Evolutionary conservation across 2,888 invertebrate species (phyloP), one percentile per base, ranked within the genome.

Genomic region (Caenorhabditis macrosperma): DNA sequence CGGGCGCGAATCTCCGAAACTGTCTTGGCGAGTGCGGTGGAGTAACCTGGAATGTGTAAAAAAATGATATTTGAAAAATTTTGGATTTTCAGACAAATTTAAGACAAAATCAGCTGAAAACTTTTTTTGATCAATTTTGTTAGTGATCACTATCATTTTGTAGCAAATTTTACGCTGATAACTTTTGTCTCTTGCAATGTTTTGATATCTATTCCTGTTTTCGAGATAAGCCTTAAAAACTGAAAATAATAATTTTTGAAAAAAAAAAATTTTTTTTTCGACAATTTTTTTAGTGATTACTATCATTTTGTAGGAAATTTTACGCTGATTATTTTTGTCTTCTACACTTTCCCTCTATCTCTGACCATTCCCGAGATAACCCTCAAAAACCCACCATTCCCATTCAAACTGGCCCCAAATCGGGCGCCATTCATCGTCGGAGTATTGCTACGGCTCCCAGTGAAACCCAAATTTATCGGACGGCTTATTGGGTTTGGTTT

Each of bases 11-110:
- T 82, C 22, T 85, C 85, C 0, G 85, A 82, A 9, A 83, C 76
- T 0, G 85, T 80, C 44, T 82, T 81, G 10, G 81, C 85, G 1
- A 85, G 78, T 7, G 85, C 82, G 0, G 85, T 85, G n/a, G 76
- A 71, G 46, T 63, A 79, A 46, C 54, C 75, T 78, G 54, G 9
- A 76, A 55, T 46, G n/a, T n/a, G n/a, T n/a, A n/a, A n/a, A n/a
- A 61, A 61, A 50, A 33, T 4, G 28, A 6, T 57, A 52, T 7
- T 24, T 38, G n/a, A 6, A 33, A 12, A 20, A 41, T 33, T 33
- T 15, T 33, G n/a, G n/a, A n/a, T n/a, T n/a, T n/a, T n/a, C n/a
- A 28, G 28, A 30, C 12, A 38, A 38, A 9, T 10, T 10, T 38
- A 12, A 12, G 38, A 38, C 3, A 12, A 38, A 10, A 12, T 12